Evolutionary conservation across 2,888 invertebrate genomes (phyloP).

Genomic region (Cecidostiba fungosa): DNA sequence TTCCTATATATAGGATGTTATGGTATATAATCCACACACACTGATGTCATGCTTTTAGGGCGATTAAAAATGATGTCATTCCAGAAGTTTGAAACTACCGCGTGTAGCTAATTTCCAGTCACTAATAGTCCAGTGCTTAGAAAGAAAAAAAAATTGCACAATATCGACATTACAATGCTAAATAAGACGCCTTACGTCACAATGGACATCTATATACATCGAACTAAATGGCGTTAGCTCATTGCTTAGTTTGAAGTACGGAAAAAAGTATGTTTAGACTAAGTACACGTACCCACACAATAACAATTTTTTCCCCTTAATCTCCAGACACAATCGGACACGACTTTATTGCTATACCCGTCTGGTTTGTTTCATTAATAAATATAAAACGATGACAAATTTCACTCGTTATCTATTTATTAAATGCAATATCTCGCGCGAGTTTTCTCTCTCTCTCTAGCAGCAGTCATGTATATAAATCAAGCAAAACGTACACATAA

Average conservation of each 20-base stretch:
- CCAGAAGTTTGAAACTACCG: neutral
- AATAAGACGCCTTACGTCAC: constrained; percentile 35
- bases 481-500: neutral
- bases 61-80: constrained; percentile 49
- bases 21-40: neutral
- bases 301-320: neutral
- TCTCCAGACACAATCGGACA: neutral
- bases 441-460: too few species aligned
- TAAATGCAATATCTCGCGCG: too few species aligned
- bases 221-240: constrained; percentile 19
- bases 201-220: constrained; percentile 14
- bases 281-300: neutral
- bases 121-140: neutral
- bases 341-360: neutral
- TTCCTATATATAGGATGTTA: neutral
- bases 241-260: constrained; percentile 31
- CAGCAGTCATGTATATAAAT: neutral
- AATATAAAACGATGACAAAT: neutral
- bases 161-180: constrained; percentile 18
- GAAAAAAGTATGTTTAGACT: neutral
- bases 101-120: neutral
- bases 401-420: neutral
- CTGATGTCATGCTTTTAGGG: constrained; percentile 10
- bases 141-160: neutral
- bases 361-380: neutral